Evolutionary conservation across 2,888 invertebrate species (phyloP).

Genomic region (Bhutanitis thaidina): DNA sequence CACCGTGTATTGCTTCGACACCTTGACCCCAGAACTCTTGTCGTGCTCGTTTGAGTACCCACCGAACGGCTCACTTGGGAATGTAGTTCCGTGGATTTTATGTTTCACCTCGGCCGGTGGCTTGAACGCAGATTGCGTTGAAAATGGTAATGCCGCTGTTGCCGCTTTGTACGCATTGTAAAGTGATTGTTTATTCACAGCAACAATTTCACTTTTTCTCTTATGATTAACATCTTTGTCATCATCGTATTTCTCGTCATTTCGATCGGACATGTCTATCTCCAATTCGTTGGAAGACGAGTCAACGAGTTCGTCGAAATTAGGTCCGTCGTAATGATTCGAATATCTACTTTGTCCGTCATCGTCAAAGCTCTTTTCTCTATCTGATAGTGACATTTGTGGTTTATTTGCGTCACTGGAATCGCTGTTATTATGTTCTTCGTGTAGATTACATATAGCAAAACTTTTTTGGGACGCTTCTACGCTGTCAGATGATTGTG

Average conservation of each 20-base stretch:
- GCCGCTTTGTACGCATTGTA: slow-evolving; percentile 78
- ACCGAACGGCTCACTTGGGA: slow-evolving; percentile 86
- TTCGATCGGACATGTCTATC: slow-evolving; percentile 88
- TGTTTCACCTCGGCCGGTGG: slow-evolving; percentile 85
- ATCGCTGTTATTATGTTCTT: slow-evolving; percentile 46
- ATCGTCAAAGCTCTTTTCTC: slow-evolving; percentile 58
- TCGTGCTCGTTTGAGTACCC: slow-evolving; percentile 82
- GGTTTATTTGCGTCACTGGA: slow-evolving; percentile 41
- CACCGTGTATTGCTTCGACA: slow-evolving; percentile 91
- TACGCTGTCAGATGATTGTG: slow-evolving; percentile 80
- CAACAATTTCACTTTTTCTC: slow-evolving; percentile 71
- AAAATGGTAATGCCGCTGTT: slow-evolving; percentile 82
- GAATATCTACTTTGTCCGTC: slow-evolving; percentile 73
- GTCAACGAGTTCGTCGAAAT: slow-evolving; percentile 88
- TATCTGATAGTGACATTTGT: slow-evolving; percentile 36
- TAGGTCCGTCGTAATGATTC: slow-evolving; percentile 84
- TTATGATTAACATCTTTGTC: slow-evolving; percentile 73
- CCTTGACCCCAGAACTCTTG: slow-evolving; percentile 58
- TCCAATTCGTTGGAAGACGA: slow-evolving; percentile 89
- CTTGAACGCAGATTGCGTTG: slow-evolving; percentile 89
- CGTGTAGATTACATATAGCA: slow-evolving; percentile 57
- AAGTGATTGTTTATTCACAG: slow-evolving; percentile 74
- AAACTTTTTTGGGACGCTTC: slow-evolving; percentile 84
- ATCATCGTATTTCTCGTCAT: slow-evolving; percentile 82
- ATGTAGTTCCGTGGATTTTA: slow-evolving; percentile 55